Evolutionary conservation across 2,797 vertebrate genomes (phyloP), one percentile per base, ranked within the genome.

Genomic region (Prunella strophiata): DNA sequence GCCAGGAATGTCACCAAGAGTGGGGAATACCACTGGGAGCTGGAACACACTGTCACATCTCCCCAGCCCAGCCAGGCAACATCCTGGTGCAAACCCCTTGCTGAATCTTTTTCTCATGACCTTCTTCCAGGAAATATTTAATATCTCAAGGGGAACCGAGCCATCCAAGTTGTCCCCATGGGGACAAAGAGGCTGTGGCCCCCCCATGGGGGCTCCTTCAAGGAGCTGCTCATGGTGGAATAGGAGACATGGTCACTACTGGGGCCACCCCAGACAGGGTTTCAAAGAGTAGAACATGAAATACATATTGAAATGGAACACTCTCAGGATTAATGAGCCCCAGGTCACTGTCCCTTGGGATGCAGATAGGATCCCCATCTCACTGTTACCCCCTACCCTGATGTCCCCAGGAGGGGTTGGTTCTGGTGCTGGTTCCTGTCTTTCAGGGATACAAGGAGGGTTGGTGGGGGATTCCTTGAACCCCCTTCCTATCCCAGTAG

Each of bases 241-340:
- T 4, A 54, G 59, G 40, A 34, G 11, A 59, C 34, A 11, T 29
- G 34, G 36, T 38, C 52, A 66, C 23, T 16, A 16, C 32, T 15
- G 25, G 12, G 18, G 20, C 42, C 42, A 38, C 42, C 36, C 23
- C 3, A 5, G 27, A 40, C 23, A 4, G 11, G 13, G 5, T 79
- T 75, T 26, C 10, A 23, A 74, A 27, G 51, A 21, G 32, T 2
- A 29, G 21, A 58, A 51, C 34, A 14, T 51, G 4, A 71, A 91
- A 66, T n/a, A 26, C 17, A n/a, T 6, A 23, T 2, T 20, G 54
- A 51, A 67, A 52, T 52, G 0, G 0, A 62, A 26, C 19, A 3
- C 5, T 32, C 12, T 13, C 11, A 29, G 7, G 32, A 66, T 55
- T 50, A 71, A 26, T 6, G 7, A 87, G 27, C 32, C 32, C 2